Conservation (phyloP, 2,797 vertebrate species). For the Sphaeramia orbicularis region DNA sequence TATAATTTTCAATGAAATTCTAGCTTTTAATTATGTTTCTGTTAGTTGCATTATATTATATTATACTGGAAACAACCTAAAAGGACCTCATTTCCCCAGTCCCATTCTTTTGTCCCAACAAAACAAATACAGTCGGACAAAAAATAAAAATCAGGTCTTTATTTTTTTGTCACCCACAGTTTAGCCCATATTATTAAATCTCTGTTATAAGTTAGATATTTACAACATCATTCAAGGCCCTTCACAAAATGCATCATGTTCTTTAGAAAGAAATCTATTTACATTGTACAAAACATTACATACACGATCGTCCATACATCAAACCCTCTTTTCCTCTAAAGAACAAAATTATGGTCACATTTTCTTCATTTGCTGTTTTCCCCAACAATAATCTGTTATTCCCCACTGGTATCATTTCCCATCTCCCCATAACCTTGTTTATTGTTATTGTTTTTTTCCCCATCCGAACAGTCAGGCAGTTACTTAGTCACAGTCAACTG, state of each 20-base stretch:
- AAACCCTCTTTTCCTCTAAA: slow-evolving; percentile 36
- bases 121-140: slow-evolving; percentile 9
- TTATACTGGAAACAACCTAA: too few species aligned
- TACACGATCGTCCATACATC: slow-evolving; percentile 59
- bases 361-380: slow-evolving; percentile 15
- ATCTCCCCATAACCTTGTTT: background rate
- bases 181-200: slow-evolving; percentile 70
- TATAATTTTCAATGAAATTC: too few species aligned
- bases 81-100: too few species aligned
- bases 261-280: slow-evolving; percentile 81
- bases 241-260: slow-evolving; percentile 67
- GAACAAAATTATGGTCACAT: slow-evolving; percentile 18
- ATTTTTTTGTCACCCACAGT: slow-evolving; percentile 72
- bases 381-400: slow-evolving; percentile 1
- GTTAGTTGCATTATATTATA: too few species aligned
- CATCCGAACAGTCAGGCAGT: slow-evolving; percentile 12
- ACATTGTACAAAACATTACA: slow-evolving; percentile 84
- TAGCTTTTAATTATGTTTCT: too few species aligned
- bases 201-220: slow-evolving; percentile 84
- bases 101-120: background rate
- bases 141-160: slow-evolving; percentile 75
- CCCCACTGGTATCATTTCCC: background rate
- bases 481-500: slow-evolving; percentile 60
- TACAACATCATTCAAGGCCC: slow-evolving; percentile 81
- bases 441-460: background rate